Evolutionary conservation across 2,113 vertebrate species (phyloP), one percentile per base, ranked within the genome.

Genomic region (Colius striatus): DNA sequence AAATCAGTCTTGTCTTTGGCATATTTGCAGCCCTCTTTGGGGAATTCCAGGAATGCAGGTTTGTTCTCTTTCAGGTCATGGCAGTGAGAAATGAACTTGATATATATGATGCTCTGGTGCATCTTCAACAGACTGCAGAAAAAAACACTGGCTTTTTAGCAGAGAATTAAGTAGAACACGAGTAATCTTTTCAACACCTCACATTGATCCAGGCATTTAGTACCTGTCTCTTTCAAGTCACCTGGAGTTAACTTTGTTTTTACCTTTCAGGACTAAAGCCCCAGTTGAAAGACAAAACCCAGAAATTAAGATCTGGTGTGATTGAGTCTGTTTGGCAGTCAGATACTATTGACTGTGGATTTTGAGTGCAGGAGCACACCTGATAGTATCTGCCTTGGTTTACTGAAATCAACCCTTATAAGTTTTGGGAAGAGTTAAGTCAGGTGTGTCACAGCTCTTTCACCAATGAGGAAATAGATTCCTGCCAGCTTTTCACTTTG

Each of bases 1-100:
- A 72, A 84, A 72, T 53, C 27, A 38, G 5, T 75, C 1, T 0
- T 34, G 16, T 32, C 45, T 66, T 66, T 90, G 66, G 54, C 50
- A 10, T 86, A 26, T 80, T 63, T 93, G 55, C 78, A 94, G 51
- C 19, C 51, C 50, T 58, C 67, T 60, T 10, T 13, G 47, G 72
- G 65, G 73, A 92, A 93, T 95, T 85, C 61, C 45, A 94, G 34
- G 88, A 92, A 94, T 85, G 65, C 41, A 88, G 26, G 16, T 53
- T 94, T 85, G 30, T 47, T 65, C 11, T 41, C 8, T 78, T 73
- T 79, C 10, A 3, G 43, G 60, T 61, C 53, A 61, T 77, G 70
- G 27, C 34, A n/a, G 62, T 0, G 2, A 76, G 67, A 75, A 85
- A 7, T 5, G 27, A n/a, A 38, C 32, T 57, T 76, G 53, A 32